Evolutionary conservation across 2,888 invertebrate species (phyloP), one percentile per base, ranked within the genome.

Genomic region (Phania funesta): DNA sequence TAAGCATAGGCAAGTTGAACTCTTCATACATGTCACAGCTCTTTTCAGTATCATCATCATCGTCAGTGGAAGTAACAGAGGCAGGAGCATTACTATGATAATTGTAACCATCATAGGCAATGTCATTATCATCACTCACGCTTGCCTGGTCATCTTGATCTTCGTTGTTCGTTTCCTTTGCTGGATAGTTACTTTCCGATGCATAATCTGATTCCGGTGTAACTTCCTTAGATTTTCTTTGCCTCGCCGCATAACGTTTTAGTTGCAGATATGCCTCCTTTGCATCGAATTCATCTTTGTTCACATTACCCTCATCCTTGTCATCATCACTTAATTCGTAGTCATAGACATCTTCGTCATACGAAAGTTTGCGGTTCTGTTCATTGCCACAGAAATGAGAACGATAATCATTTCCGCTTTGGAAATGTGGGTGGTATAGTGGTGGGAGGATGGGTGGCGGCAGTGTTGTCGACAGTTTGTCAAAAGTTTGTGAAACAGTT

Each of bases 131-230:
- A 2, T 48, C 26, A 38, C 7, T 68, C 5, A 76, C 79, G 2
- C 58, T 56, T 3, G 0, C 6, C 5, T 77, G 60, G 1, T 81
- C 82, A 13, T 80, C 48, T 62, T 84, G 82, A 24, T 75, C 41
- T 8, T 68, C 84, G 84, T n/a, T 85, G 85, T 58, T 68, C 73
- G 77, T 74, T 22, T 74, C 78, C 48, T 82, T 75, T 24, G 50
- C 62, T 29, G 73, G 84, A 60, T 88, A 88, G 86, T 89, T 87
- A 73, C 84, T 86, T 87, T 90, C 89, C 64, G 90, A 90, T 70
- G 89, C 90, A 86, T 90, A 90, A 86, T 90, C 90, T 74, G 90
- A 90, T 86, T 90, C 91, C 35, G 90, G 88, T 29, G 89, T 90
- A 18, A 85, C 82, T 77, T 89, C 88, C 80, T 87, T 89, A 50